Evolutionary conservation across 2,797 vertebrate species (phyloP), one percentile per base, ranked within the genome.

Genomic region (Halcyon smyrnensis): DNA sequence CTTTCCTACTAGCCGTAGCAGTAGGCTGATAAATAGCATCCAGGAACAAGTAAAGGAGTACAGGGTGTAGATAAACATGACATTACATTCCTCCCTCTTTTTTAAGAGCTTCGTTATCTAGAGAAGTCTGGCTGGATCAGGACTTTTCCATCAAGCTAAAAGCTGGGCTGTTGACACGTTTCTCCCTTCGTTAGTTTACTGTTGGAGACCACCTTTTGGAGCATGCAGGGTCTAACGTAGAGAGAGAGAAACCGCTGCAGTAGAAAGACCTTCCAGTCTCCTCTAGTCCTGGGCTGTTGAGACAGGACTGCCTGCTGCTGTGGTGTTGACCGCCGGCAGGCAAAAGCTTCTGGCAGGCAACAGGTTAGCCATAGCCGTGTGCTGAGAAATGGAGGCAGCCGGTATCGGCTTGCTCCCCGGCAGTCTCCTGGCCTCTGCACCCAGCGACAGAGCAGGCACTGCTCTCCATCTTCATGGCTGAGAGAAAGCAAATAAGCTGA

Each of bases 331-430:
- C 1, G 70, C 76, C 12, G 15, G 87, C 67, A 65, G 54, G 88
- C 80, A 69, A 64, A 82, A 84, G 68, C 91, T 87, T 80, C 90
- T 19, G 56, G 83, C 69, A 54, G 95, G 97, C 98, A 98, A 98
- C 98, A 98, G 97, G 97, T 98, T 95, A 86, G 73, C 89, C 9
- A 4, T 62, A 71, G 94, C 87, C 3, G 63, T 69, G 84, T 65
- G 56, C 91, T 32, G 64, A 65, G 53, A 60, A 73, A 91, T 84
- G 76, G 60, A 93, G 53, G 87, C 37, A 87, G 41, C 9, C 10
- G 6, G 39, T 54, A 27, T 62, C 60, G 3, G 39, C 28, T 43
- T 28, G 65, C 64, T 75, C 32, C 45, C 65, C 48, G 56, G 37
- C 86, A 37, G 24, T 70, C 57, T 69, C 87, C 65, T 1, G 4